Base-by-base conservation (phyloP, 2,888 invertebrate genomes). In the Acronicta leporina region DNA sequence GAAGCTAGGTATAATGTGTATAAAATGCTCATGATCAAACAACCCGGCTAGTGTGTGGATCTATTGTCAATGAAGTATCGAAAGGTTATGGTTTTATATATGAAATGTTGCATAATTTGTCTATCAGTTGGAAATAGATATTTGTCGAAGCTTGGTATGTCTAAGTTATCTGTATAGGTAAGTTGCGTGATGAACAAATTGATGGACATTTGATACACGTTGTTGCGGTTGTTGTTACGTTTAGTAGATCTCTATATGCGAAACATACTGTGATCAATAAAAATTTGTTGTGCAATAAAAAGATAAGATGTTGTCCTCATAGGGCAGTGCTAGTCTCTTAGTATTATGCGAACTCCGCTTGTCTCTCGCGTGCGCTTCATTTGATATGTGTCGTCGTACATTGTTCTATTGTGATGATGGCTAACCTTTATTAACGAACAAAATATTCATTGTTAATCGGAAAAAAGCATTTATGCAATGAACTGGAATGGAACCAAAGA, bases 401-500 rank as follows among this genome's bases (percentile, higher is more conserved):
- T 65, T 51, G 62, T 69, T 56, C 59, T 73, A 66, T 63, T 65
- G 66, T 63, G 72, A 71, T 73, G 63, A 71, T 66, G 77, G 71
- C 66, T 70, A 70, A 73, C 64, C 51, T 73, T 70, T 54, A 73
- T 57, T 69, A 72, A 80, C 79, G 87, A 87, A 87, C 86, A 88
- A 89, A 80, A 80, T 77, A 80, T 71, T 77, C 79, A 81, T 73
- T 76, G 74, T 77, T 75, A 78, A 79, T 82, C 75, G 84, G 76
- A 73, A 75, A 33, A 79, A 85, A 83, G 85, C 86, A 85, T 87
- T 87, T 85, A 87, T 81, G 86, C 88, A 86, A 86, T 83, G 88
- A 85, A 90, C 88, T 91, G 87, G 87, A 87, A 87, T 84, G 86
- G 84, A 90, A 91, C 91, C 92, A 92, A 92, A 92, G 92, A 92